Evolutionary conservation across 92 coral and sea anemone species (phyloP), one percentile per base, ranked within the genome.

Genomic region (Parazoanthus atlanticus): DNA sequence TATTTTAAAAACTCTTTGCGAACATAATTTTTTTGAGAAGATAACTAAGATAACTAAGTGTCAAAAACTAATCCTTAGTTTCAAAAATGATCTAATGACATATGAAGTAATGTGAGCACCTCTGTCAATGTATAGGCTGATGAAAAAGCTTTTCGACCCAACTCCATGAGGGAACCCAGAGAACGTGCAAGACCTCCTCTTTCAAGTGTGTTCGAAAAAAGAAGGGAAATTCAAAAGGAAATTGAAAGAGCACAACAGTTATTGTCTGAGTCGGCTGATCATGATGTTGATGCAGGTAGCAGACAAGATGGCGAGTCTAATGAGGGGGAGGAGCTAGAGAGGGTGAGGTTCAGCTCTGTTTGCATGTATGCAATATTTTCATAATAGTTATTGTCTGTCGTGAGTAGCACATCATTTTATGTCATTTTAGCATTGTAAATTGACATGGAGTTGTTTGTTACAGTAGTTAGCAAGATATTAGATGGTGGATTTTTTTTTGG

Each of bases 291-390:
- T 71, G 82, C 82, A 56, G 94, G 92, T 8, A 92, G 92, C 76
- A 76, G 78, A 77, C 98, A 94, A 7, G 98, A 95, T 80, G 90
- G 81, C 30, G 98, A 95, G 47, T 72, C 90, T 29, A 83, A 90
- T 25, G 98, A 95, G 90, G 98, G 98, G 79, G 96, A 93, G 80
- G 96, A 93, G 40, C 89, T 95, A 19, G 90, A 93, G 88, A 95
- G 83, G 94, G 98, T 95, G 72, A 49, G 91, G 72, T 77, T 32
- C 43, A 38, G 8, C 21, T 32, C 1, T 40, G 10, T 32, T 54
- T 80, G 16, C 12, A 11, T 34, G 3, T 3, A 34, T 34, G 1
- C 38, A 34, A 43, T 40, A 43, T 43, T 43, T 7, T 43, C 49
- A 43, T 0, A 43, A 7, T 43, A 43, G 10, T 56, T 56, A 13